Percentiles rank a stretch among this genome's conserved stretches.
These are phyloP conservation scores for Eurytoma californica DNA, from an alignment of 2,888 invertebrate species.

Conservation along the genomic window DNA sequence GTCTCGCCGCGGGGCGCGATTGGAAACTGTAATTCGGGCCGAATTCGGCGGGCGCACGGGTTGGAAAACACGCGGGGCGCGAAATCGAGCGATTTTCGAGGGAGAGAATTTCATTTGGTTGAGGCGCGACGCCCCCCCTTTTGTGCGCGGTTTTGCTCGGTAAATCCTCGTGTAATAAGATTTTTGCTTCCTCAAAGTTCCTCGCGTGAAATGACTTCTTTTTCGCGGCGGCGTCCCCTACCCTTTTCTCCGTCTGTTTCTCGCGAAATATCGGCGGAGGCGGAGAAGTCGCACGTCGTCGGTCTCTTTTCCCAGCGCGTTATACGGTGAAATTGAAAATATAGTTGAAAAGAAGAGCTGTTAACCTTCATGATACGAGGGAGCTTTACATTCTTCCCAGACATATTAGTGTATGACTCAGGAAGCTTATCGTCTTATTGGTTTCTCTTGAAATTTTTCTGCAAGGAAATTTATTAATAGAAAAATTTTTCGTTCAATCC, in stretches of 20 bases:
- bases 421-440: too few relatives aligned
- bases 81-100: slow-evolving; percentile 38
- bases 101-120: slow-evolving; percentile 21
- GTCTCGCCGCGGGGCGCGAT: slow-evolving; percentile 19
- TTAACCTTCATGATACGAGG: too few relatives aligned
- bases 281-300: not conserved
- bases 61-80: slow-evolving; percentile 25
- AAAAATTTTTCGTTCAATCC: too few relatives aligned
- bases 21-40: slow-evolving; percentile 38
- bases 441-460: too few relatives aligned
- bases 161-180: slow-evolving; percentile 52
- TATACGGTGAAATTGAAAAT: slow-evolving; percentile 26
- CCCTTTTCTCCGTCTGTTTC: slow-evolving; percentile 12
- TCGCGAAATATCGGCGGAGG: not conserved
- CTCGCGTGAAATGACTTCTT: slow-evolving; percentile 43
- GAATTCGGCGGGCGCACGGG: slow-evolving; percentile 1
- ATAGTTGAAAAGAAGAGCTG: not conserved
- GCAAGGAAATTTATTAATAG: too few relatives aligned
- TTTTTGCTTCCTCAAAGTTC: slow-evolving; percentile 40
- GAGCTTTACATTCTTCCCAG: too few relatives aligned
- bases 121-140: not conserved
- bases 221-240: not conserved
- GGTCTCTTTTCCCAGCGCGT: not conserved
- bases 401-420: too few relatives aligned
- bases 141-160: slow-evolving; percentile 29